Conservation (phyloP, 2,888 invertebrate genomes). For the Mesorhabditis spiculigera region DNA sequence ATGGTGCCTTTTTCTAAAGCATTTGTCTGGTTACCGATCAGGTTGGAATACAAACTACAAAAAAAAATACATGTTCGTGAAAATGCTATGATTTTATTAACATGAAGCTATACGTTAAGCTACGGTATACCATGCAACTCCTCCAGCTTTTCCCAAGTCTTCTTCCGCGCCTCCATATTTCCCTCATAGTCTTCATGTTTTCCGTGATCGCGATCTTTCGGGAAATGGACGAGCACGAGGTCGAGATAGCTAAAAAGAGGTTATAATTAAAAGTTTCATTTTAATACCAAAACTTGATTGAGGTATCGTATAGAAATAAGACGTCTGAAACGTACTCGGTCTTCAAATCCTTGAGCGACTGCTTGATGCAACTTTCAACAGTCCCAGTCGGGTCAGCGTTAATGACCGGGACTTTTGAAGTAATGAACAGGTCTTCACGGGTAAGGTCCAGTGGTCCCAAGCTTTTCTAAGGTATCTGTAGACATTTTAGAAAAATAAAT, state of each 20-base stretch:
- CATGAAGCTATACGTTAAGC: too few species aligned
- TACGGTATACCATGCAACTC: constrained; percentile 16
- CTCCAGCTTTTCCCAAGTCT: not conserved
- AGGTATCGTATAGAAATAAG: too few species aligned
- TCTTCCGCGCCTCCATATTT: not conserved
- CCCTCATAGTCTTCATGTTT: not conserved
- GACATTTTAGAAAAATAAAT: not conserved
- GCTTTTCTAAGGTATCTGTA: constrained; percentile 63
- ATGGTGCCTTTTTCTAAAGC: constrained; percentile 42
- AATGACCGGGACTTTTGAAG: constrained; percentile 71
- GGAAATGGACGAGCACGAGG: not conserved
- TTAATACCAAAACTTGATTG: too few species aligned
- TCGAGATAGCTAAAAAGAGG: constrained; percentile 11
- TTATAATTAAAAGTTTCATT: too few species aligned
- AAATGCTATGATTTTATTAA: too few species aligned
- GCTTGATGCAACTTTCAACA: constrained; percentile 25
- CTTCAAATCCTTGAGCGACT: constrained; percentile 31
- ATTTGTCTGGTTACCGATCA: too few species aligned
- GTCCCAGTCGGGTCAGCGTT: constrained; percentile 28
- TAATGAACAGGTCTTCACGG: constrained; percentile 75
- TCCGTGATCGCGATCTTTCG: not conserved
- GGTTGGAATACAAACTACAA: too few species aligned
- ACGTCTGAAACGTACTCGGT: too few species aligned
- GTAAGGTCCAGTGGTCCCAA: constrained; percentile 71
- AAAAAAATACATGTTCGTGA: too few species aligned